A percentile compares a stretch with the other conserved stretches of the same genome.
Conservation (phyloP, 2,113 vertebrate genomes). For the Varanus komodoensis region DNA sequence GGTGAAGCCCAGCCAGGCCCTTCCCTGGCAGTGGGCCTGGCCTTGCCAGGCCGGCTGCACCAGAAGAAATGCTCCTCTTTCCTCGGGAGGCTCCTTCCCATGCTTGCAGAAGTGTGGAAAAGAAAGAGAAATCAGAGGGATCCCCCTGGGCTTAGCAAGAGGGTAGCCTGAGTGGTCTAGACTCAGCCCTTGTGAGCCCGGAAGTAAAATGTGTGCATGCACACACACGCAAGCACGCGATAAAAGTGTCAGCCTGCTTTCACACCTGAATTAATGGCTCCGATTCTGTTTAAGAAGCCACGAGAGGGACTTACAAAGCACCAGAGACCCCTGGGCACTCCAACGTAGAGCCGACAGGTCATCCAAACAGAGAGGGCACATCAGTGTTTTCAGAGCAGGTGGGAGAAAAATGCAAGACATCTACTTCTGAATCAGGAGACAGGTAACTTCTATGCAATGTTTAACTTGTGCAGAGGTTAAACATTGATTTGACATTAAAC, state of each 20-base stretch:
- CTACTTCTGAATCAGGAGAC: constrained; percentile 13
- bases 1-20: neutral
- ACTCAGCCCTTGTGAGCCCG: neutral
- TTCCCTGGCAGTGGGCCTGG: neutral
- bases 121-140: neutral
- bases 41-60: neutral
- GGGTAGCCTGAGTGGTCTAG: neutral
- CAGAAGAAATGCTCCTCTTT: neutral
- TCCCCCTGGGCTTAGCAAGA: neutral
- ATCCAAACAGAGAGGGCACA: neutral
- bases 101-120: neutral
- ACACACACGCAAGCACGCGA: too few species aligned
- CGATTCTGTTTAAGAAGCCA: neutral
- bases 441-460: constrained; percentile 21
- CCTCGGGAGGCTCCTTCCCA: too few species aligned
- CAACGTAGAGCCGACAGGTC: neutral
- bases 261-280: neutral
- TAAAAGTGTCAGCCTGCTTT: neutral
- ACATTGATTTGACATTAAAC: constrained; percentile 43
- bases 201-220: neutral
- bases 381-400: neutral
- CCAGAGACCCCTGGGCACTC: neutral
- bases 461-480: constrained; percentile 36
- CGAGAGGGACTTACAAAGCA: neutral
- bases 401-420: neutral